These are phyloP conservation scores for Diadema setosum DNA, from an alignment of 35 echinoderm and acorn worm species.

Conservation along the genomic window DNA sequence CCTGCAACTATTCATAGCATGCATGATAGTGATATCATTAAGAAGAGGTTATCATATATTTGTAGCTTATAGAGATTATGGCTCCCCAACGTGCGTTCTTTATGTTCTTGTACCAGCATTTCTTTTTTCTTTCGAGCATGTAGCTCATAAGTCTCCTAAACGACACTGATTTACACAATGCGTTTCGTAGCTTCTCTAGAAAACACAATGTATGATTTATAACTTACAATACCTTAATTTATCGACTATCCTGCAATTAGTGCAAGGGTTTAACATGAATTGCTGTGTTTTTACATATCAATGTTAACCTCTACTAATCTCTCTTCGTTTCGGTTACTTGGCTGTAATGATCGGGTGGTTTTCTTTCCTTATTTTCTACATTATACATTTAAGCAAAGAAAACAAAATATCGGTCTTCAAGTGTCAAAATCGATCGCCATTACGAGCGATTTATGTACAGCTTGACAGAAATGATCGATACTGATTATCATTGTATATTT, in stretches of 20 bases:
- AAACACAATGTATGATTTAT: too few species aligned
- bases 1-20: background rate
- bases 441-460: slow-evolving; percentile 8
- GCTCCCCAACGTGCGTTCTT: too few species aligned
- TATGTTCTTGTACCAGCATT: too few species aligned
- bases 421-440: background rate
- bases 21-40: too few species aligned
- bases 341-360: background rate
- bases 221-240: too few species aligned
- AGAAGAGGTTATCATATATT: too few species aligned
- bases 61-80: too few species aligned
- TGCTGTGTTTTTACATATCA: slow-evolving; percentile 3
- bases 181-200: too few species aligned
- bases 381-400: background rate
- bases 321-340: background rate
- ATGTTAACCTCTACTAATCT: background rate
- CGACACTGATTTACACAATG: too few species aligned
- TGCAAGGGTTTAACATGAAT: background rate
- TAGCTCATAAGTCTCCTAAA: too few species aligned
- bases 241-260: background rate
- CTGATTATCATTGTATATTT: slow-evolving; percentile 25
- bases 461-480: slow-evolving; percentile 18
- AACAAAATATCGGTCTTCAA: background rate
- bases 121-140: too few species aligned
- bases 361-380: background rate